These are phyloP conservation scores for Halichoeres trimaculatus DNA, from an alignment of 2,113 vertebrate genomes.

Conservation along the genomic window DNA sequence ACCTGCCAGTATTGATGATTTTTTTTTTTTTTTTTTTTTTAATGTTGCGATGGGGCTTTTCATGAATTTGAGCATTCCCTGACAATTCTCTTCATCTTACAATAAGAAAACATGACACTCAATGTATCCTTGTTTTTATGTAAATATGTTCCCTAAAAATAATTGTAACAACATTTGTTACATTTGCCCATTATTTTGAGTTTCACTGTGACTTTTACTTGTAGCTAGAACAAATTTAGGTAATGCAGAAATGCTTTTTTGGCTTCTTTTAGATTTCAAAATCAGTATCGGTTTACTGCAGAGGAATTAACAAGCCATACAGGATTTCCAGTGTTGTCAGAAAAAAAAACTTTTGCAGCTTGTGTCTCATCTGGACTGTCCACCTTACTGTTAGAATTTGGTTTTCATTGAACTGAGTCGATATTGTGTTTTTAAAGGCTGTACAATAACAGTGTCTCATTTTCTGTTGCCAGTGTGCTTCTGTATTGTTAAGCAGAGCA, in stretches of 20 bases:
- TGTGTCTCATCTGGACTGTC: background rate
- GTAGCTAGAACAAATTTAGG: constrained; percentile 26
- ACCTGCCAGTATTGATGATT: constrained; percentile 26
- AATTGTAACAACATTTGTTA: constrained; percentile 10
- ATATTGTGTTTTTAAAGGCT: background rate
- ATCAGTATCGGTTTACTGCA: background rate
- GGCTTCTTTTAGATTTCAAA: constrained; percentile 9
- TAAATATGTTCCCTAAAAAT: constrained; percentile 8
- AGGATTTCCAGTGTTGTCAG: constrained; percentile 22
- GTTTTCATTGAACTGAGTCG: background rate
- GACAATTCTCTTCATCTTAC: constrained; percentile 1
- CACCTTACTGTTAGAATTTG: background rate
- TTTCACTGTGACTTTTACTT: constrained; percentile 18
- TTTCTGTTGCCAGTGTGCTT: constrained; percentile 23
- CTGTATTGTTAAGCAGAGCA: constrained; percentile 10
- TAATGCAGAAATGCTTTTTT: constrained; percentile 22
- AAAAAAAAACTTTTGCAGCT: background rate
- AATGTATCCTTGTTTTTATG: constrained; percentile 15
- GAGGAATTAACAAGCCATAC: constrained; percentile 25
- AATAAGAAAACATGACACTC: constrained; percentile 6
- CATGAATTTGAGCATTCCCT: constrained; percentile 41
- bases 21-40: constrained; percentile 23
- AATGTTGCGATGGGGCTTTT: constrained; percentile 15
- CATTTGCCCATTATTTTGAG: background rate
- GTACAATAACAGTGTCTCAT: background rate